These are phyloP conservation scores for Philonicus albiceps DNA, from an alignment of 2,888 invertebrate species.

Conservation along the genomic window DNA sequence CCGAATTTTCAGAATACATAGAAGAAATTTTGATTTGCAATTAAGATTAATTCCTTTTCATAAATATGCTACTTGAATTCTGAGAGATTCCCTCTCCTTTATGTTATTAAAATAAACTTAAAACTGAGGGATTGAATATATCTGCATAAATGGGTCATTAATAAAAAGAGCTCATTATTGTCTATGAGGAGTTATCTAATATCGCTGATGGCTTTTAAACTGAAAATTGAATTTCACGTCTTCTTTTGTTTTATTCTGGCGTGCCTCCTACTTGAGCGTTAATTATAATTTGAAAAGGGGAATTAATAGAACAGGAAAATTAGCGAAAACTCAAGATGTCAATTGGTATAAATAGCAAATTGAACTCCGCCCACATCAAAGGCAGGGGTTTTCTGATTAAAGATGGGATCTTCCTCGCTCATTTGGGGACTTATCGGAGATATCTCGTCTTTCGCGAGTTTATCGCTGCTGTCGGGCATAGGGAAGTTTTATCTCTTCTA, in stretches of 20 bases:
- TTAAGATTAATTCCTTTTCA: constrained; percentile 55
- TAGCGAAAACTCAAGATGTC: neutral
- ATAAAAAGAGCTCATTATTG: neutral
- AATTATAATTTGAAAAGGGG: neutral
- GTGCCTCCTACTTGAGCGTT: neutral
- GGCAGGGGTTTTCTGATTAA: neutral
- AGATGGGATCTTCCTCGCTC: neutral
- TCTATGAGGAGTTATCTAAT: neutral
- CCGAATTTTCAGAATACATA: too few relatives aligned
- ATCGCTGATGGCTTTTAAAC: neutral
- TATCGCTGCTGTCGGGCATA: neutral
- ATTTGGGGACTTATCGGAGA: neutral
- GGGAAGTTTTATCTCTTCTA: neutral
- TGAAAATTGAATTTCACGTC: neutral
- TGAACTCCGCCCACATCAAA: neutral
- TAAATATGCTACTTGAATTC: neutral
- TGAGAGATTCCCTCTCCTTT: neutral
- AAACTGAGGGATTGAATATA: neutral
- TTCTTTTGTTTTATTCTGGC: neutral
- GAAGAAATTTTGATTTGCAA: constrained; percentile 81
- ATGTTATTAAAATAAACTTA: neutral
- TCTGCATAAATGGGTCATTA: neutral
- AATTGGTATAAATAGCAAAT: neutral
- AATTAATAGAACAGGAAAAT: neutral
- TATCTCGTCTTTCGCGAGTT: neutral